Conservation (phyloP, 2,797 vertebrate genomes). For the Galago senegalensis region DNA sequence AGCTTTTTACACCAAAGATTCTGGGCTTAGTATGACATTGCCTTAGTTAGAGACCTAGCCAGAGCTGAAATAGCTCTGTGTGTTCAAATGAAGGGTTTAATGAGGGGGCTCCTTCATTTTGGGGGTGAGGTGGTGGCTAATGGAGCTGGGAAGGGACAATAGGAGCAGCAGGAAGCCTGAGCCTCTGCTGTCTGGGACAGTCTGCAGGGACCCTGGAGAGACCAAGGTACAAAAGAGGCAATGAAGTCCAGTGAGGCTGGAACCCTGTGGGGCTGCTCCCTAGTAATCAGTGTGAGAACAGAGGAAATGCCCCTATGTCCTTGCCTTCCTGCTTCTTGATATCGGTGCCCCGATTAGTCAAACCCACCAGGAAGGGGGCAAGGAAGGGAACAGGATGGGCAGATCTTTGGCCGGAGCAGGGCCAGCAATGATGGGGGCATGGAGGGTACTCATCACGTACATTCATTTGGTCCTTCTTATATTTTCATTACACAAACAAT, state of each 20-base stretch:
- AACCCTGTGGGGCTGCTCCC: background rate
- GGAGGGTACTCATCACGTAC: background rate
- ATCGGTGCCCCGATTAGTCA: background rate
- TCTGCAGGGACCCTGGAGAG: background rate
- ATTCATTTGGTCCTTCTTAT: background rate
- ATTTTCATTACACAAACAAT: background rate
- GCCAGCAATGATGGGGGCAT: no score
- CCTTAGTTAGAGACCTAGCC: background rate
- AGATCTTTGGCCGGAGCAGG: background rate
- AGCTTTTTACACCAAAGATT: background rate
- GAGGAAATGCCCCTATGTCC: background rate
- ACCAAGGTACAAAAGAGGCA: background rate
- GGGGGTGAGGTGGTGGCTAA: background rate
- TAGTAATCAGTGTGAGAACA: background rate
- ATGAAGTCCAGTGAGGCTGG: background rate
- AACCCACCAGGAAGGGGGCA: background rate
- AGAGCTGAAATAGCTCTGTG: background rate
- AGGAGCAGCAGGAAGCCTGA: background rate
- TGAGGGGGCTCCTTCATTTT: background rate
- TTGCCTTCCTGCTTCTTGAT: background rate
- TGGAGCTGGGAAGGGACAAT: background rate
- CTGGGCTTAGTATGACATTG: background rate
- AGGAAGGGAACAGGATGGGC: background rate
- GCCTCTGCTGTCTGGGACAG: background rate
- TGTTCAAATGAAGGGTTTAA: background rate